phyloP scores from a whole-genome alignment of 1,140 invertebrate species.

The silkworm (Bombyx mori) region ASM3026992v2 NC_085111.1:8794001-8794500 shows the following conservation, averaged over 20 bases:
- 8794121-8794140: conserved; percentile 82
- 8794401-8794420: no score
- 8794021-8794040: conserved; percentile 87
- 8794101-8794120: conserved; percentile 79
- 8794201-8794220: conserved; percentile 84
- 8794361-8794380: no score
- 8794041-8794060: conserved; percentile 90
- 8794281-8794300: no score
- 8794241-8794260: conserved; percentile 2
- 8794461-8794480: not conserved
- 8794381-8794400: no score
- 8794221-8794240: conserved; percentile 85
- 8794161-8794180: conserved; percentile 87
- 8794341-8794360: no score
- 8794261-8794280: no score
- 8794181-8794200: conserved; percentile 86
- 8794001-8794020: conserved; percentile 88
- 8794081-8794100: conserved; percentile 88
- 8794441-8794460: no score
- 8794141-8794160: conserved; percentile 82
- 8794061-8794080: conserved; percentile 85
- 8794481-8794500: conserved; percentile 69
- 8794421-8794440: no score
- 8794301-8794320: no score
- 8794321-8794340: no score